A percentile compares a stretch with the other conserved stretches of the same genome.
Evolutionary conservation across 1,140 invertebrate species (phyloP).

Genomic region (Lanistes nyassanus): DNA sequence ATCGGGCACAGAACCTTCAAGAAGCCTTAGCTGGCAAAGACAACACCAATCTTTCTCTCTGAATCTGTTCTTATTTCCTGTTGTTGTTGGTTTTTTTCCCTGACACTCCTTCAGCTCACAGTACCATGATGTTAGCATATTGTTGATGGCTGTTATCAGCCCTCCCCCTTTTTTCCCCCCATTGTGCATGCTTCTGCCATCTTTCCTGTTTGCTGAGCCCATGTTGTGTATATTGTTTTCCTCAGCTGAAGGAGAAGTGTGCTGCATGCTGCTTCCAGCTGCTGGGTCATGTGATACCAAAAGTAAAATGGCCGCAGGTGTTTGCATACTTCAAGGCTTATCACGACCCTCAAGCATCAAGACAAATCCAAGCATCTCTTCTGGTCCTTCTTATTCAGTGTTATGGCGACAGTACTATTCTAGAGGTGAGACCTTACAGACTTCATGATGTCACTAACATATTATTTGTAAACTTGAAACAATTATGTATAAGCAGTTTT

Average conservation of each 20-base stretch:
- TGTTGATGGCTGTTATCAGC: too few relatives aligned
- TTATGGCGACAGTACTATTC: constrained; percentile 48
- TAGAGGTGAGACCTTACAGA: constrained; percentile 64
- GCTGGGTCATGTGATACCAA: constrained; percentile 48
- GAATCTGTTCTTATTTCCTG: too few relatives aligned
- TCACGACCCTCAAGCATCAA: constrained; percentile 37
- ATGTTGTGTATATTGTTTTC: not conserved
- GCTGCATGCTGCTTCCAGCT: constrained; percentile 50
- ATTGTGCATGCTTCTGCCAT: not conserved
- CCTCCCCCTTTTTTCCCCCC: not conserved
- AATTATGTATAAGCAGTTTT: too few relatives aligned
- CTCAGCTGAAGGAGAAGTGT: constrained; percentile 50
- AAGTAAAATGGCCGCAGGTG: constrained; percentile 49
- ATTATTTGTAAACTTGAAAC: too few relatives aligned
- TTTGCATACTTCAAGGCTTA: constrained; percentile 37
- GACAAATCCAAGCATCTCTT: constrained; percentile 40
- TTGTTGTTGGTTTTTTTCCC: too few relatives aligned
- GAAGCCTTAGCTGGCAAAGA: too few relatives aligned
- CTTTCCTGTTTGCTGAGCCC: not conserved
- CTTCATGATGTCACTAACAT: constrained; percentile 40
- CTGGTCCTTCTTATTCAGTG: constrained; percentile 54
- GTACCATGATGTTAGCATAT: too few relatives aligned
- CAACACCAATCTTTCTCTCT: too few relatives aligned
- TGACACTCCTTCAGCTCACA: too few relatives aligned
- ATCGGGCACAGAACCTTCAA: too few relatives aligned